phyloP scores from a whole-genome alignment of 2,113 vertebrate genomes.

The Chaetodon auriga region DNA sequence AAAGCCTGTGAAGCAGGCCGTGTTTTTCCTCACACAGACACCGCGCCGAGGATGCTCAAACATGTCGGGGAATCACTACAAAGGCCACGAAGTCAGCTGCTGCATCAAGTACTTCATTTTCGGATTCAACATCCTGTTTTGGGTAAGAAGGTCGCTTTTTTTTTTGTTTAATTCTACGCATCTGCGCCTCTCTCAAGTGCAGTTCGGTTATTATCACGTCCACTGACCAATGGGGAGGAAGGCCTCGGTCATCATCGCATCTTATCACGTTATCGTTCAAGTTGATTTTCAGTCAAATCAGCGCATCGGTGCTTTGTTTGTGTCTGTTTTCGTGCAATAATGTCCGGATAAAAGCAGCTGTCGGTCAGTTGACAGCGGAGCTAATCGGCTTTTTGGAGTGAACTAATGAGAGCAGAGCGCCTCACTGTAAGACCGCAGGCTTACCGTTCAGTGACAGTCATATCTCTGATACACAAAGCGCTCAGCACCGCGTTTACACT shows the following conservation, averaged over 20 bases:
- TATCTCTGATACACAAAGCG: neutral
- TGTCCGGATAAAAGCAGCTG: conserved; percentile 20
- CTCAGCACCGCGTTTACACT: neutral
- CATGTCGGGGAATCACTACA: conserved; percentile 96
- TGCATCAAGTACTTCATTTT: conserved; percentile 99
- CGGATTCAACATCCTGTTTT: conserved; percentile 93
- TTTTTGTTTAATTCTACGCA: neutral
- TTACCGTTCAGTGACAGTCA: neutral
- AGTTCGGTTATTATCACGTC: neutral
- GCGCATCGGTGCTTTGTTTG: too few relatives aligned
- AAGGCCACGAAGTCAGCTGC: conserved; percentile 98
- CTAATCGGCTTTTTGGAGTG: conserved; percentile 71
- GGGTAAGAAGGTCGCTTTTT: conserved; percentile 60
- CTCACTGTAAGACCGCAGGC: conserved; percentile 1
- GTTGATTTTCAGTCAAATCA: neutral
- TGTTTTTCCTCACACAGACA: neutral
- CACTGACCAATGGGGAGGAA: conserved; percentile 6
- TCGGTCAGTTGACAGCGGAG: conserved; percentile 1
- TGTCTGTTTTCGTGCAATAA: neutral
- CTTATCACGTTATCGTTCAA: neutral
- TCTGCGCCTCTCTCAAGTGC: neutral
- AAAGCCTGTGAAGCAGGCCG: conserved; percentile 78
- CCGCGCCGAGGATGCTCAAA: conserved; percentile 75
- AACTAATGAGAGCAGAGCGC: conserved; percentile 47
- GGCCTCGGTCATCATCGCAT: conserved; percentile 19